phyloP scores from a whole-genome alignment of 2,797 vertebrate species.

The Sebastes steindachneri region DNA sequence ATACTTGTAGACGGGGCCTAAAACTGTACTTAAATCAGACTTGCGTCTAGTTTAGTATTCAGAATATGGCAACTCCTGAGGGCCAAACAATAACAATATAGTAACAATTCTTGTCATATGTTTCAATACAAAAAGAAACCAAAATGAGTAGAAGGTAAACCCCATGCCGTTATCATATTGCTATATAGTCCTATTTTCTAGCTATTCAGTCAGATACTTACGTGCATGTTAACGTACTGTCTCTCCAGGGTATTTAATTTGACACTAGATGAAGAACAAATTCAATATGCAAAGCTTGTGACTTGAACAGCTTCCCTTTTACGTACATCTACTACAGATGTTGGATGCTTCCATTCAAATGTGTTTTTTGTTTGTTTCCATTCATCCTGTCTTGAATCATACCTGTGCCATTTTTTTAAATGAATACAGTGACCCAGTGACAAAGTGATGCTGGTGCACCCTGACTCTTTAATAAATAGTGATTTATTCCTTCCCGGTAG shows the following conservation, averaged over 20 bases:
- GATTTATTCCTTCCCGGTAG: slow-evolving; percentile 18
- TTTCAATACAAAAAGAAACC: background rate
- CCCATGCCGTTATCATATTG: background rate
- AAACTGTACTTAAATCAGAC: background rate
- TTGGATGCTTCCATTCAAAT: background rate
- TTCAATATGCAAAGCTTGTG: background rate
- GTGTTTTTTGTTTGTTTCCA: background rate
- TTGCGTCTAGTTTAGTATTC: background rate
- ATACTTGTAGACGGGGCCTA: background rate
- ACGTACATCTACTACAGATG: background rate
- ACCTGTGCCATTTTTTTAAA: background rate
- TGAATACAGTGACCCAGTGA: background rate
- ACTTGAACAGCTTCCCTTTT: background rate
- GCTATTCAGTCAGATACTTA: background rate
- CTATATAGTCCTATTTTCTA: background rate
- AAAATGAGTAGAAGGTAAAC: background rate
- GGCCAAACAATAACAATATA: background rate
- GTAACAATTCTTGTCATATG: background rate
- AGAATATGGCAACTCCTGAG: background rate
- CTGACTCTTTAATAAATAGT: background rate
- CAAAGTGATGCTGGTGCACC: background rate
- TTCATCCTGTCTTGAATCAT: background rate
- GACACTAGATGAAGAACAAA: background rate
- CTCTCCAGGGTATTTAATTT: background rate
- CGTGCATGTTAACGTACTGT: background rate